Evolutionary conservation across 2,113 vertebrate genomes (phyloP).

Genomic region (Sisor rabdophorus): DNA sequence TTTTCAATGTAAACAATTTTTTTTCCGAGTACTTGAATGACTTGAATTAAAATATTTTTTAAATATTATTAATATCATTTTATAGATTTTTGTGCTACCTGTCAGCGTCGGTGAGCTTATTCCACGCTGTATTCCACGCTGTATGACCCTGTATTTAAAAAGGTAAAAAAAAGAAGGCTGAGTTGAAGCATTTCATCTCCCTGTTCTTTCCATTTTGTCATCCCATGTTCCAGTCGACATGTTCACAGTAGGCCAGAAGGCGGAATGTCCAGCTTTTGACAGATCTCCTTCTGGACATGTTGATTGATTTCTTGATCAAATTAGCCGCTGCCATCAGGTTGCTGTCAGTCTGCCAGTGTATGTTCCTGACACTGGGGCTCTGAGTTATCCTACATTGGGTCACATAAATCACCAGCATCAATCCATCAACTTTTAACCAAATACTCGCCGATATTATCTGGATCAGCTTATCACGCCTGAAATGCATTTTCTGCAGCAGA

Average conservation of each 20-base stretch:
- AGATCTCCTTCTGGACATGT: constrained; percentile 37
- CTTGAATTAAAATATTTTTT: not conserved
- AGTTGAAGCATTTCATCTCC: constrained; percentile 19
- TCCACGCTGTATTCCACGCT: not conserved
- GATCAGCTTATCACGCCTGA: not conserved
- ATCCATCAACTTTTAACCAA: constrained; percentile 1
- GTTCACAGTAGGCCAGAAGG: constrained; percentile 3
- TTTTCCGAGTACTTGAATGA: not conserved
- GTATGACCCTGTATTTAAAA: constrained; percentile 24
- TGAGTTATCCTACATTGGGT: not conserved
- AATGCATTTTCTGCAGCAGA: not conserved
- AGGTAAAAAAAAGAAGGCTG: constrained; percentile 8
- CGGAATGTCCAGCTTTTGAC: constrained; percentile 22
- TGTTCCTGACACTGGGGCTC: constrained; percentile 43
- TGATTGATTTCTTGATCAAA: constrained; percentile 53
- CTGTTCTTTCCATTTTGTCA: constrained; percentile 6
- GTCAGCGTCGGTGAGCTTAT: constrained; percentile 31
- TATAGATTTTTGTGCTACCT: not conserved
- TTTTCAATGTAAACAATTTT: not conserved
- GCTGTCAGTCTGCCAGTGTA: constrained; percentile 48
- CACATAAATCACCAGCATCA: constrained; percentile 15
- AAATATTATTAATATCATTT: constrained; percentile 11
- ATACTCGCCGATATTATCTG: not conserved
- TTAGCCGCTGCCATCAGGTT: constrained; percentile 28
- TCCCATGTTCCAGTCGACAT: not conserved